Percentiles rank a stretch among this genome's conserved stretches.
These are phyloP conservation scores for Eulemur rubriventer DNA, from an alignment of 2,797 vertebrate genomes.

Conservation along the genomic window DNA sequence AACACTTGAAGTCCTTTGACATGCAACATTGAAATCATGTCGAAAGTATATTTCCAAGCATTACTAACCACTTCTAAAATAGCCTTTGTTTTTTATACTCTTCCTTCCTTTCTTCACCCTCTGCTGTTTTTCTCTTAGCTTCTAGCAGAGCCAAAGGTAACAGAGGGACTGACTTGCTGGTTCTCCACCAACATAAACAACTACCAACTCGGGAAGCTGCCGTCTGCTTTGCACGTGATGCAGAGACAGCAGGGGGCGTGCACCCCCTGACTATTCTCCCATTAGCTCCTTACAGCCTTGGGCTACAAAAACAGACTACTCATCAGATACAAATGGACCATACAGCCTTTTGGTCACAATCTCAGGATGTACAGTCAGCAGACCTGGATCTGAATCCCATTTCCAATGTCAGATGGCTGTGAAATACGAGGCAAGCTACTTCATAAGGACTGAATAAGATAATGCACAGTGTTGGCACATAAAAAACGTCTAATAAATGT, in stretches of 20 bases:
- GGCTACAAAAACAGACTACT: background rate
- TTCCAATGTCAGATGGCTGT: background rate
- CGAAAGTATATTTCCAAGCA: constrained; percentile 53
- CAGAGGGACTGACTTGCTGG: constrained; percentile 2
- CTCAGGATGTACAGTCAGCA: background rate
- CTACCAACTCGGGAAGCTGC: background rate
- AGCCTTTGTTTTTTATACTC: constrained; percentile 51
- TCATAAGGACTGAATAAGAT: background rate
- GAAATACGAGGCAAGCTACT: background rate
- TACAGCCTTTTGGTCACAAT: constrained; percentile 19
- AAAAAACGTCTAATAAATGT: background rate
- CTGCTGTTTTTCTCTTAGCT: constrained; percentile 58
- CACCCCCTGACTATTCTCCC: background rate
- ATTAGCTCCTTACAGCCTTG: background rate
- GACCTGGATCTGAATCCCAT: background rate
- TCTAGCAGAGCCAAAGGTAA: constrained; percentile 12
- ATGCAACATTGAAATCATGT: constrained; percentile 9
- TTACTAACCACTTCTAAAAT: constrained; percentile 59
- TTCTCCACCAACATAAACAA: background rate
- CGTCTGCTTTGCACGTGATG: accelerated
- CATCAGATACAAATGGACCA: background rate
- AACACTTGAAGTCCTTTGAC: background rate
- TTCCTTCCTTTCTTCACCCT: constrained; percentile 27
- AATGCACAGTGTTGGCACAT: background rate
- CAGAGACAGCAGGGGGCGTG: constrained; percentile 55